Percentiles rank a stretch among this genome's conserved stretches.
These are phyloP conservation scores for Labeo catla DNA, from an alignment of 2,113 vertebrate genomes.

Conservation along the genomic window DNA sequence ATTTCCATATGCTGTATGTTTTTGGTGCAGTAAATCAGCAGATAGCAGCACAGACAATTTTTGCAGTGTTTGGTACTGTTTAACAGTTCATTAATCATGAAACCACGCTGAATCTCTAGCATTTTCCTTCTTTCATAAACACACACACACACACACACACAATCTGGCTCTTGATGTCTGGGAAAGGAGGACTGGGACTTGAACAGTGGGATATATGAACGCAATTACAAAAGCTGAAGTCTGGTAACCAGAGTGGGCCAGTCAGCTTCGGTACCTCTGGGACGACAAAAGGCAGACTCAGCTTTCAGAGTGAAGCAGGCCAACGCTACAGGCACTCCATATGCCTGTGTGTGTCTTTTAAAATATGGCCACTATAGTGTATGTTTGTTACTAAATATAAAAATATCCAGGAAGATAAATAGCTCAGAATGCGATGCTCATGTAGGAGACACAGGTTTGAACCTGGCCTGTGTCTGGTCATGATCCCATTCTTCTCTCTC, in stretches of 20 bases:
- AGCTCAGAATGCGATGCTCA: neutral
- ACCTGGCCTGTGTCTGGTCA: neutral
- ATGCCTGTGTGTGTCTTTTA: neutral
- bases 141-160: neutral
- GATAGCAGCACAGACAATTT: neutral
- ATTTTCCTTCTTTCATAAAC: neutral
- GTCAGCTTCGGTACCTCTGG: slow-evolving; percentile 1
- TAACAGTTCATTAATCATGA: slow-evolving; percentile 29
- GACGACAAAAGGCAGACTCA: slow-evolving; percentile 31
- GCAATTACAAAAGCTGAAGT: slow-evolving; percentile 35
- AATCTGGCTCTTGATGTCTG: slow-evolving; percentile 20
- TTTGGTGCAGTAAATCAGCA: neutral
- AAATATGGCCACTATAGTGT: slow-evolving; percentile 12
- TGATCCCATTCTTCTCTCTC: neutral
- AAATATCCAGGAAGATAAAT: slow-evolving; percentile 7
- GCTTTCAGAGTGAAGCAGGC: slow-evolving; percentile 10
- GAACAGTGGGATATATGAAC: slow-evolving; percentile 9
- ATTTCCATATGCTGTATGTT: neutral
- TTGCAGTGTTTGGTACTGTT: neutral
- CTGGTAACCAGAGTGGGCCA: neutral
- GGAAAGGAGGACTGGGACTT: neutral
- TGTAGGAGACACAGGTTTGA: neutral
- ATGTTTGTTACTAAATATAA: neutral
- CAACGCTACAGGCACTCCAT: neutral
- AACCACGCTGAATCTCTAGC: slow-evolving; percentile 8